These are phyloP conservation scores for Nanorana parkeri DNA, from an alignment of 2,113 vertebrate genomes.

Conservation along the genomic window DNA sequence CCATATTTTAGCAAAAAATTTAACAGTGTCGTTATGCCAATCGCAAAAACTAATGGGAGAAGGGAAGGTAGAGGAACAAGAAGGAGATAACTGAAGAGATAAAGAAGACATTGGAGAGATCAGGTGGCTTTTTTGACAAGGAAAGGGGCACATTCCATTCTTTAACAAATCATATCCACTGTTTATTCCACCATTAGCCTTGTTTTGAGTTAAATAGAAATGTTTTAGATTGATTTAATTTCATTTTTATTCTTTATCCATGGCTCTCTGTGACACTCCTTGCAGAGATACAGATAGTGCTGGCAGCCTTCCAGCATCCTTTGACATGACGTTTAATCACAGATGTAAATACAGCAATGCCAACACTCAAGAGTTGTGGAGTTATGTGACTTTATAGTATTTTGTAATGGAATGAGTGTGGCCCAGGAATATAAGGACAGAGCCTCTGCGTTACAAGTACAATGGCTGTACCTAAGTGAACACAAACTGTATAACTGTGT, in stretches of 20 bases:
- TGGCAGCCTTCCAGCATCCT: slow-evolving; percentile 15
- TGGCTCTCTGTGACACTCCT: not conserved
- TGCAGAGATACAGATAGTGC: not conserved
- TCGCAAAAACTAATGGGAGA: too few species aligned
- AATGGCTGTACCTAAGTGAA: not conserved
- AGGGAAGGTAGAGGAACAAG: too few species aligned
- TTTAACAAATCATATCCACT: too few species aligned
- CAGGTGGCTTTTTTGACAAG: too few species aligned
- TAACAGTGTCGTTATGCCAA: too few species aligned
- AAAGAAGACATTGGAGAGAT: too few species aligned
- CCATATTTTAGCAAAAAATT: too few species aligned
- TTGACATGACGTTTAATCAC: slow-evolving; percentile 8
- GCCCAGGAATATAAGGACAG: slow-evolving; percentile 8
- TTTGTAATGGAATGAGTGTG: slow-evolving; percentile 2
- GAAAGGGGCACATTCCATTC: too few species aligned
- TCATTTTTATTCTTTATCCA: not conserved
- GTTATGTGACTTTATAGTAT: slow-evolving; percentile 25
- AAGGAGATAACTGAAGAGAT: too few species aligned
- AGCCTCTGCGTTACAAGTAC: not conserved
- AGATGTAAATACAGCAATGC: slow-evolving; percentile 20
- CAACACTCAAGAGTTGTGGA: not conserved
- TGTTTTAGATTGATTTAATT: not conserved
- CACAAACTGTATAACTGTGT: not conserved
- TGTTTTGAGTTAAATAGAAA: too few species aligned
- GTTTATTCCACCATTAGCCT: too few species aligned